Percentiles rank a stretch among this genome's conserved stretches.
phyloP scores from a whole-genome alignment of 2,888 invertebrate genomes.

The Andrena haemorrhoa region DNA sequence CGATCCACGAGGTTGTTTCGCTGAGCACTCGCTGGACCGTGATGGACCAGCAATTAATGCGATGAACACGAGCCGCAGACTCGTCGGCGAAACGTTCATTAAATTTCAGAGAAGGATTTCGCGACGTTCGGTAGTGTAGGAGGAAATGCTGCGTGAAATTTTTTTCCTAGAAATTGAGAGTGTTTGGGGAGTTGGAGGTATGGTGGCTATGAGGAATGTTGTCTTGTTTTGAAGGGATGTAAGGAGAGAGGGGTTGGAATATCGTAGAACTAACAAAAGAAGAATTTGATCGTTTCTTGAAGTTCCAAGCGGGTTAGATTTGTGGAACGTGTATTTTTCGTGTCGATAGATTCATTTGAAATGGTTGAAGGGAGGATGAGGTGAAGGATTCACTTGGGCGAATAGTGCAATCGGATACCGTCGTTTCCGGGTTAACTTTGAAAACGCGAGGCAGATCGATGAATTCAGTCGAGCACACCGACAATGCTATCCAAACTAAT shows the following conservation, averaged over 20 bases:
- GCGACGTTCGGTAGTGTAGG: too few species aligned
- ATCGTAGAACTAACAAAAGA: not conserved
- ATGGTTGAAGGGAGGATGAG: too few species aligned
- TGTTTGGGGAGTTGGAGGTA: too few species aligned
- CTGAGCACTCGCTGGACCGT: slow-evolving; percentile 9
- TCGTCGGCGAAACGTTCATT: not conserved
- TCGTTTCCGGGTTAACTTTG: slow-evolving; percentile 37
- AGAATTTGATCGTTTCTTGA: slow-evolving; percentile 6
- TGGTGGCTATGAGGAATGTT: not conserved
- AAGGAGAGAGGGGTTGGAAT: not conserved
- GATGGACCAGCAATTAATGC: slow-evolving; percentile 10
- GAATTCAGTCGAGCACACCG: slow-evolving; percentile 59
- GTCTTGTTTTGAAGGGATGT: not conserved
- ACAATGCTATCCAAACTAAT: slow-evolving; percentile 65
- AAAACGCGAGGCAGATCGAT: slow-evolving; percentile 60
- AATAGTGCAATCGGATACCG: slow-evolving; percentile 42
- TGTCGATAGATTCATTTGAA: too few species aligned
- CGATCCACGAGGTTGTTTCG: slow-evolving; percentile 32
- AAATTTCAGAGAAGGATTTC: not conserved
- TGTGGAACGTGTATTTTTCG: too few species aligned
- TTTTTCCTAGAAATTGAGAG: too few species aligned
- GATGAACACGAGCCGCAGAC: not conserved
- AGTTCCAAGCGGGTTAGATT: not conserved
- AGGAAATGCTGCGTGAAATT: too few species aligned
- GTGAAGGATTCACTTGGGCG: slow-evolving; percentile 5